phyloP scores from a whole-genome alignment of 2,888 invertebrate species.

The Arrhopalites spinosus region DNA sequence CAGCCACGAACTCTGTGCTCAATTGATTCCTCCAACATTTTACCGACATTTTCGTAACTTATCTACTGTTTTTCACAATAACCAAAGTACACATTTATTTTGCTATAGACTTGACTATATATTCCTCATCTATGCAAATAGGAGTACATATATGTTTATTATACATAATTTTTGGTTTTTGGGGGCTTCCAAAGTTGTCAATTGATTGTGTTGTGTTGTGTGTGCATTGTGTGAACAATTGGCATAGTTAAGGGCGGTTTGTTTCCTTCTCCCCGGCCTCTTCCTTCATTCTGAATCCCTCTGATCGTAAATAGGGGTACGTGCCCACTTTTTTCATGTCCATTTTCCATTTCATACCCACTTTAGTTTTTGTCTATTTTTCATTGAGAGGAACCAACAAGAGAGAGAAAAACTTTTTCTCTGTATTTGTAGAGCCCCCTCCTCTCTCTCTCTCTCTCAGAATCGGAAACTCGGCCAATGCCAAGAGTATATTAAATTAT shows the following conservation, averaged over 20 bases:
- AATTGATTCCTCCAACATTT: conserved; percentile 8
- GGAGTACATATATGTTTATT: neutral
- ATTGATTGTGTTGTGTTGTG: conserved; percentile 46
- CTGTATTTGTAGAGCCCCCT: too few species aligned
- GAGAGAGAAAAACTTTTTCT: neutral
- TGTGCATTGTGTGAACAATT: conserved; percentile 52
- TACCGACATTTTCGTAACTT: conserved; percentile 11
- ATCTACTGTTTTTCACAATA: too few species aligned
- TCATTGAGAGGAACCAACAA: neutral
- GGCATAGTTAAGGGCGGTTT: conserved; percentile 56
- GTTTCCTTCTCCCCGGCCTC: conserved; percentile 48
- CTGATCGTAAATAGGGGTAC: conserved; percentile 39
- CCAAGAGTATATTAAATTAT: neutral
- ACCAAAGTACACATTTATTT: too few species aligned
- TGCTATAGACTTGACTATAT: too few species aligned
- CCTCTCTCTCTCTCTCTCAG: neutral
- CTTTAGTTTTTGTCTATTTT: neutral
- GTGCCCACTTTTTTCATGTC: conserved; percentile 39
- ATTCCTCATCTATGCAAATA: neutral
- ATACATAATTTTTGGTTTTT: neutral
- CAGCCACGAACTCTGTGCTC: neutral
- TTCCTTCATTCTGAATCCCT: conserved; percentile 16
- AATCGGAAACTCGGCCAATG: neutral
- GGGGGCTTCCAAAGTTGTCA: conserved; percentile 37
- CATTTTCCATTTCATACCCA: neutral